Evolutionary conservation across 2,113 vertebrate genomes (phyloP), one percentile per base, ranked within the genome.

Genomic region (Prunella himalayana): DNA sequence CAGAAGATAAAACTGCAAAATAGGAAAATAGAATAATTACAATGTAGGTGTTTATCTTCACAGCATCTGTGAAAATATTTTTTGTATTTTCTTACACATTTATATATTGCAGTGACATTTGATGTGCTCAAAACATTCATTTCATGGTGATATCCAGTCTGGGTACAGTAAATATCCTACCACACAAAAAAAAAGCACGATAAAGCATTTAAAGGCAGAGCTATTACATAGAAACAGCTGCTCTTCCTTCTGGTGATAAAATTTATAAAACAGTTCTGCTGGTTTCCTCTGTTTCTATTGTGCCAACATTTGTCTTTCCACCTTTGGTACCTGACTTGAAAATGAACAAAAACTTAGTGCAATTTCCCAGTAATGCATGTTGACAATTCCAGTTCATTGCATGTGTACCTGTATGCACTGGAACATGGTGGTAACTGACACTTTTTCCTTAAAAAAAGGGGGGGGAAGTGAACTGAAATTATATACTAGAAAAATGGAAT

Each of bases 291-390:
- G 9, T 88, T 78, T 88, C 85, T 84, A 7, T 78, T 96, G 54
- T 92, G 79, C 82, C 75, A 88, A 54, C 25, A 49, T 61, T 54
- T 86, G 42, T 85, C 86, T 95, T 95, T 96, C 50, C 41, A 82
- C 33, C n/a, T 93, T 75, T 88, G 41, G 30, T 81, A 56, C 19
- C 65, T 61, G 47, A 73, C 47, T 81, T 59, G 23, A 91, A 97
- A 97, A 94, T 65, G 24, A 96, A 92, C 47, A 53, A 90, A 94
- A 75, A 76, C 44, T 61, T 24, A 19, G 42, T 86, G 42, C 41
- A 71, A 42, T 91, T 91, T 69, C 33, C 82, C 30, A 6, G 61
- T 90, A 95, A 90, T 79, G 37, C 2, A 1, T 80, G 56, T 37
- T 95, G 90, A 93, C 45, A 95, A 44, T 8, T 79, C 33, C 19